Evolutionary conservation across 2,888 invertebrate genomes (phyloP).

Genomic region (Gisinianus flammeolus): DNA sequence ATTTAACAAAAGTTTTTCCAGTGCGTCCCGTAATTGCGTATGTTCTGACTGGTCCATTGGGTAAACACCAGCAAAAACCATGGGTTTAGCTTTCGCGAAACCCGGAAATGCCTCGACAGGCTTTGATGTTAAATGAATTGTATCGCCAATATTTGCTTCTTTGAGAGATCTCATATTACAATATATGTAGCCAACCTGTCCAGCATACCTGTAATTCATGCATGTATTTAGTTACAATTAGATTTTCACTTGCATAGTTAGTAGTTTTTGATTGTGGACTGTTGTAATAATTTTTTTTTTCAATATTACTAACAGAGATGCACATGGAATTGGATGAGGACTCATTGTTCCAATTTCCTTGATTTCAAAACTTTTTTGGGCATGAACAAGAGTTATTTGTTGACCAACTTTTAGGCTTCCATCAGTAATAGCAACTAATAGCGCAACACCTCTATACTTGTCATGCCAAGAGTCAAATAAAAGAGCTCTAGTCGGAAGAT

Average conservation of each 20-base stretch:
- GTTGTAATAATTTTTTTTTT: neutral
- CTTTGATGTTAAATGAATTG: slow-evolving; percentile 68
- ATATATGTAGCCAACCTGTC: slow-evolving; percentile 90
- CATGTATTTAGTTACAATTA: neutral
- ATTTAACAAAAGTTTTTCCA: slow-evolving; percentile 90
- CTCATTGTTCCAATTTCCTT: slow-evolving; percentile 78
- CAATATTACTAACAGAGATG: neutral
- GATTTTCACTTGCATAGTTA: too few relatives aligned
- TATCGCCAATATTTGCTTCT: slow-evolving; percentile 80
- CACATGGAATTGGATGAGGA: slow-evolving; percentile 75
- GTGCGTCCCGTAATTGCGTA: slow-evolving; percentile 74
- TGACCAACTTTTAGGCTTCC: slow-evolving; percentile 77
- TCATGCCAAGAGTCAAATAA: slow-evolving; percentile 96
- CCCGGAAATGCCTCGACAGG: slow-evolving; percentile 69
- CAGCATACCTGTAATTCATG: slow-evolving; percentile 68
- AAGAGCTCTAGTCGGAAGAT: slow-evolving; percentile 75
- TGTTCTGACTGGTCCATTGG: slow-evolving; percentile 90
- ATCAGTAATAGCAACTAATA: slow-evolving; percentile 77
- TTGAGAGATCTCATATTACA: slow-evolving; percentile 78
- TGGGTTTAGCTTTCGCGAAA: slow-evolving; percentile 74
- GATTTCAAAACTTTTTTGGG: slow-evolving; percentile 77
- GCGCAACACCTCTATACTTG: slow-evolving; percentile 80
- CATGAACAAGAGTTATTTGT: slow-evolving; percentile 73
- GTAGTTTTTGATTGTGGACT: too few relatives aligned
- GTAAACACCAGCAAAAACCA: slow-evolving; percentile 89